These are phyloP conservation scores for Neuroterus valhalla DNA, from an alignment of 1,140 invertebrate genomes.

Conservation along the genomic window DNA sequence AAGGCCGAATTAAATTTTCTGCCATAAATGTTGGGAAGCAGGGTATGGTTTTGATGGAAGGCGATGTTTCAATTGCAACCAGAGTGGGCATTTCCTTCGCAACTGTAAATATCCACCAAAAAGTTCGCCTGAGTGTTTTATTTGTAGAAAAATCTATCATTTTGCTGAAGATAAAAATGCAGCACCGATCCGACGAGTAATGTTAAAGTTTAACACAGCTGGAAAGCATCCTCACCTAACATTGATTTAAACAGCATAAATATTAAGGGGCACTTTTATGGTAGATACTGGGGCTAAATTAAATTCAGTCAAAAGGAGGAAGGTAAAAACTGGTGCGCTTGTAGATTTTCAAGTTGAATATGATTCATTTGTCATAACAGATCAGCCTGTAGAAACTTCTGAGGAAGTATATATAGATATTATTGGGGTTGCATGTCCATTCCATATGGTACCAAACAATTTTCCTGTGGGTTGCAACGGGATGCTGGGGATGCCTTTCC, in stretches of 20 bases:
- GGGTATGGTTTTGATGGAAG: no score
- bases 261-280: background rate
- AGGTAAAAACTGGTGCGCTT: background rate
- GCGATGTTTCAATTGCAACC: no score
- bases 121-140: constrained; percentile 7
- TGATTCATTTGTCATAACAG: constrained; percentile 15
- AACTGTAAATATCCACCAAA: no score
- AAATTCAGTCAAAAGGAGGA: background rate
- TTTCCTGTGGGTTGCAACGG: background rate
- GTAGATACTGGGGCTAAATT: background rate
- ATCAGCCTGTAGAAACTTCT: constrained; percentile 12
- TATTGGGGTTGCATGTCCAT: background rate
- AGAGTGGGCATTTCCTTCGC: no score
- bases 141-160: constrained; percentile 13
- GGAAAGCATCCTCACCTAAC: background rate
- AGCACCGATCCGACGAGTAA: constrained; percentile 23
- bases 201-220: background rate
- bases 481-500: background rate
- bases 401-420: constrained; percentile 11
- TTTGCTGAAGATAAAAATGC: background rate
- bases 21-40: no score
- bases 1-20: no score
- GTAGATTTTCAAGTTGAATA: constrained; percentile 1
- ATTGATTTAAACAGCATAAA: background rate
- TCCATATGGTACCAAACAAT: no score